phyloP scores from a whole-genome alignment of 2,888 invertebrate species.

The Nemoura dubitans region DNA sequence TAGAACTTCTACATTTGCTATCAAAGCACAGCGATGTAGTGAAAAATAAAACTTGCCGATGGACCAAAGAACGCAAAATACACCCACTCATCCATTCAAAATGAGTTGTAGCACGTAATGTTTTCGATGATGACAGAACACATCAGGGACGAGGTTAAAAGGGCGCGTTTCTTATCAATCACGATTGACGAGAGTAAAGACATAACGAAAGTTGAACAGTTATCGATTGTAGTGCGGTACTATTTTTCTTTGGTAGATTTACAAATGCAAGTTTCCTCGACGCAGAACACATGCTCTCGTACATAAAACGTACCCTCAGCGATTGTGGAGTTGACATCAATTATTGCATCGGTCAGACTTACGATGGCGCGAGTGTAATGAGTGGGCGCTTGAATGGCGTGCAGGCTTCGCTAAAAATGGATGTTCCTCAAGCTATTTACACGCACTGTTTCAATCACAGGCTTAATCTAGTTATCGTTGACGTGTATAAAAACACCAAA shows the following conservation, averaged over 20 bases:
- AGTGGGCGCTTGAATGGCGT: constrained; percentile 23
- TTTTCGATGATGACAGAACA: too few relatives aligned
- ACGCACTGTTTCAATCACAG: constrained; percentile 36
- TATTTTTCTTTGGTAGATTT: constrained; percentile 18
- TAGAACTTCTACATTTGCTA: too few relatives aligned
- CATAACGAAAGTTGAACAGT: background rate
- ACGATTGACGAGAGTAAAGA: constrained; percentile 16
- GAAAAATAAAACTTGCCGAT: too few relatives aligned
- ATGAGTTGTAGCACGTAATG: too few relatives aligned
- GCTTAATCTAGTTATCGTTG: constrained; percentile 15
- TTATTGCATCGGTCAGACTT: constrained; percentile 18
- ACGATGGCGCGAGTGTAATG: constrained; percentile 38
- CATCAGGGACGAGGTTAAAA: too few relatives aligned
- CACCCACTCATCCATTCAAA: too few relatives aligned
- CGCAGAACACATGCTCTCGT: too few relatives aligned
- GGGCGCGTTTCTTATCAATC: background rate
- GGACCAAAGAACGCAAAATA: too few relatives aligned
- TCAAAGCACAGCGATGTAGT: too few relatives aligned
- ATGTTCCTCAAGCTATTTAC: constrained; percentile 27
- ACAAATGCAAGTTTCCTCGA: too few relatives aligned
- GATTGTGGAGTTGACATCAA: constrained; percentile 28
- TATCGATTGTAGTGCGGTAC: background rate
- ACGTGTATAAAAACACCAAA: too few relatives aligned
- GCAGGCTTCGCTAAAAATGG: constrained; percentile 20
- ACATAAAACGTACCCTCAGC: background rate